A percentile compares a stretch with the other conserved stretches of the same genome.
phyloP scores from a whole-genome alignment of 35 echinoderm and acorn worm genomes.

The Apostichopus japonicus region DNA sequence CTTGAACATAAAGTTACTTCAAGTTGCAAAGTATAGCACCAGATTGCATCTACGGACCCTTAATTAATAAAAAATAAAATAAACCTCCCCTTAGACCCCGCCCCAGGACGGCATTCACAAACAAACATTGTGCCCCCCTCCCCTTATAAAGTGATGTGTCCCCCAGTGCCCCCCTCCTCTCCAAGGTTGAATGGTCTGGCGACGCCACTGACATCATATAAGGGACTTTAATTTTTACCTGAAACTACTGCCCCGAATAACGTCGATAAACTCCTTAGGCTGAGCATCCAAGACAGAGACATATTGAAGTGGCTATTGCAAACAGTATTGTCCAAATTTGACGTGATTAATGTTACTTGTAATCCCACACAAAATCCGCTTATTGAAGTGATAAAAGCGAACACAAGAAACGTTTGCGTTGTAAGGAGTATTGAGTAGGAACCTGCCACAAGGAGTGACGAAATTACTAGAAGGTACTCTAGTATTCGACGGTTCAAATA shows the following conservation, averaged over 20 bases:
- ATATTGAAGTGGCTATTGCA: not conserved
- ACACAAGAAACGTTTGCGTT: not conserved
- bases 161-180: no score
- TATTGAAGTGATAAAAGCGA: not conserved
- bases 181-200: no score
- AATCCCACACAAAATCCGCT: not conserved
- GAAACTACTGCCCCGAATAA: not conserved
- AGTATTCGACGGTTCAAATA: not conserved
- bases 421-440: not conserved
- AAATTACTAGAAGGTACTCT: not conserved
- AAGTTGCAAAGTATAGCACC: no score
- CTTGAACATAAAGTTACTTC: no score
- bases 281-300: not conserved
- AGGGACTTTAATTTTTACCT: not conserved
- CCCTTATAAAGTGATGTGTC: no score
- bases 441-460: not conserved
- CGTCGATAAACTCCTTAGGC: not conserved
- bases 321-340: not conserved
- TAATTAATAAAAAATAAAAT: no score
- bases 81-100: no score
- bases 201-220: no score
- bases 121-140: no score
- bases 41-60: no score
- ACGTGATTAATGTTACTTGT: not conserved
- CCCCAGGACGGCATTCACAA: no score